Evolutionary conservation across 2,113 vertebrate species (phyloP), one percentile per base, ranked within the genome.

Genomic region (Varanus komodoensis): DNA sequence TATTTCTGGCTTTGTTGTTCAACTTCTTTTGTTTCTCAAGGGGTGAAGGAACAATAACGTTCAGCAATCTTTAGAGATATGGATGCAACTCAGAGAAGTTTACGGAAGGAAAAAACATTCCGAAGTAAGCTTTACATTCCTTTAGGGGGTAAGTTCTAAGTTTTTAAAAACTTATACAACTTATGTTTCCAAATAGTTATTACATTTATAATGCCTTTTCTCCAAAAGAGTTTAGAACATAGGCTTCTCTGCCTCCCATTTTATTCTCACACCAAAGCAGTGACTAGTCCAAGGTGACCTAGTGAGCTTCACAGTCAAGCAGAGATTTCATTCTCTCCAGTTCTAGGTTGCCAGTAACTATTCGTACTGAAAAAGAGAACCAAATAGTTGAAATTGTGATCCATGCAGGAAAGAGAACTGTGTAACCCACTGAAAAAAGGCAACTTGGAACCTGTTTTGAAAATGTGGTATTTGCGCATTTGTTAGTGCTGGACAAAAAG

Each of bases 111-210:
- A 90, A 8, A 90, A 32, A 61, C 73, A 67, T 90, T 67, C 86
- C 77, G 48, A 90, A 93, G 69, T 73, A 6, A 32, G 4, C 29
- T 83, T 68, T 57, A 81, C 14, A 74, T 74, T 34, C n/a, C 17
- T 67, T 78, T 3, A 17, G 19, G 19, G 61, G 61, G 61, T 61
- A 15, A 15, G 14, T 61, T 44, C 1, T 44, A 44, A 44, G 38
- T 44, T 44, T 69, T 38, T 29, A 64, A 34, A 38, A 38, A 44
- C 73, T 38, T n/a, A 11, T 67, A 89, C 87, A 92, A 87, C 3
- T 27, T 91, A n/a, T 48, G 87, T 89, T 94, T 94, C 92, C 92
- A 93, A 87, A 74, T 93, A 27, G 38, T n/a, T n/a, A 15, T 38
- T 67, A 67, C 38, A 38, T 38, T 82, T 57, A 27, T 38, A 83